phyloP scores from a whole-genome alignment of 2,797 vertebrate genomes.

The Anguilla obscura region DNA sequence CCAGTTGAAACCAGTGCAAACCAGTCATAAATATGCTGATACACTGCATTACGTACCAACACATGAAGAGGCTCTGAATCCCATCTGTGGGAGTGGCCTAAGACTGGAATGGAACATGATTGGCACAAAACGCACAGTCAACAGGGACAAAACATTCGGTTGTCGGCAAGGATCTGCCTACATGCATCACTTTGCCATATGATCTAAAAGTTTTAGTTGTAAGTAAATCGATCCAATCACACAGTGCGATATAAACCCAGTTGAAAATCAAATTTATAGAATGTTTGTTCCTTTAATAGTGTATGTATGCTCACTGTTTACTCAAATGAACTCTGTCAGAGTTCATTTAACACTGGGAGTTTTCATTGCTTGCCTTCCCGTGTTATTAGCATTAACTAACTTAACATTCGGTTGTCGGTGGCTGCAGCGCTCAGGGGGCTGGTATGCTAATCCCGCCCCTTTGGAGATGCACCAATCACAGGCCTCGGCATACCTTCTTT shows the following conservation, averaged over 20 bases:
- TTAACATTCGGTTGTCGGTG: not conserved
- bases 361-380: too few relatives aligned
- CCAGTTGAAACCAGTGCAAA: not conserved
- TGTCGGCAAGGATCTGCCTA: not conserved
- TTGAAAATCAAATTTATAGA: not conserved
- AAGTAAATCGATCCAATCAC: not conserved
- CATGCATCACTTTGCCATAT: not conserved
- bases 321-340: too few relatives aligned
- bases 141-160: not conserved
- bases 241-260: too few relatives aligned
- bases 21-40: not conserved
- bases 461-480: not conserved
- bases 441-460: not conserved
- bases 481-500: constrained; percentile 82
- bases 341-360: too few relatives aligned
- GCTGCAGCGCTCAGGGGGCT: not conserved
- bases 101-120: not conserved
- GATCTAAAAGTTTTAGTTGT: not conserved
- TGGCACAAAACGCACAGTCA: not conserved
- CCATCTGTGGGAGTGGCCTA: not conserved
- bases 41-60: not conserved
- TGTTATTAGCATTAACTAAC: not conserved
- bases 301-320: not conserved
- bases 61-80: not conserved
- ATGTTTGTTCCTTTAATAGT: not conserved